Base-by-base conservation (phyloP, 2,888 invertebrate species). In the Trichogramma evanescens region DNA sequence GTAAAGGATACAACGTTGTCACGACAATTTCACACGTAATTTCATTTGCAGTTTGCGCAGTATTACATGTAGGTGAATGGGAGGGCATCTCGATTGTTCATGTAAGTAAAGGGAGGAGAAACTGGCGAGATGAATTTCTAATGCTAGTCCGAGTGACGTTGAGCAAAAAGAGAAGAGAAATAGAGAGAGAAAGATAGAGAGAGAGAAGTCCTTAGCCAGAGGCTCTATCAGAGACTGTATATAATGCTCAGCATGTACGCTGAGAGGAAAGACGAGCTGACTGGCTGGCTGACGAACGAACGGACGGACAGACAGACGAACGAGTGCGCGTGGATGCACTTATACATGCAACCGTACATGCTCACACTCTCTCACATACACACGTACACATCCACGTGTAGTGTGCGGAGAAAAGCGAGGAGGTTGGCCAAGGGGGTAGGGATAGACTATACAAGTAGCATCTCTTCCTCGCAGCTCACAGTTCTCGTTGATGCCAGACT, bases 241-340 rank as follows among this genome's bases (percentile, higher is more conserved):
- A 26, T 26, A 26, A 26, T 26, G 26, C 3, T 26, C 26, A 26
- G 26, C 26, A 26, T 26, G 26, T 26, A 72, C 74, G 71, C 72
- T 67, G 72, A 73, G 74, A 74, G 71, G 70, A 72, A 72, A 69
- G 72, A 72, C 70, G 68, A 26, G 68, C 67, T 63, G 63, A 59
- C 64, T 63, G 66, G 67, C 64, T 60, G 65, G 59, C 62, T 62
- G 65, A 65, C 66, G 59, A 60, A 64, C 65, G 57, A 62, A 63
- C 64, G 61, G 50, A 65, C 63, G 63, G 66, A 64, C 62, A 56
- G 65, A 64, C 66, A 65, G 66, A 67, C 66, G 65, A 63, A 60
- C 60, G 63, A 62, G 62, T 42, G 64, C 63, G 64, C 64, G 67
- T 63, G 65, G 66, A 63, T 62, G 65, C 57, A 62, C 64, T 51